phyloP scores from a whole-genome alignment of 53 echinoderm and acorn worm species.

The Mesocentrotus franciscanus region DNA sequence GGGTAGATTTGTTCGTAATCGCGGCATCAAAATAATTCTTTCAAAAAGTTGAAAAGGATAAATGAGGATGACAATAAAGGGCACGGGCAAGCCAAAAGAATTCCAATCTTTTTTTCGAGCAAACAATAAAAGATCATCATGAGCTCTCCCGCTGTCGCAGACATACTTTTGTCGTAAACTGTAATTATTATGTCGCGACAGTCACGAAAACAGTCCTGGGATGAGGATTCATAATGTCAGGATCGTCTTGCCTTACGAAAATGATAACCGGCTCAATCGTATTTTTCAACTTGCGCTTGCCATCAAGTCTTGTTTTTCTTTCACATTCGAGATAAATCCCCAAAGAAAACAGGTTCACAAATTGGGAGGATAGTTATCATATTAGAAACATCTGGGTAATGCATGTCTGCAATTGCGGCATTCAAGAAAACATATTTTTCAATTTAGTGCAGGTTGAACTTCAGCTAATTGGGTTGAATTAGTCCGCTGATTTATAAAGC shows the following conservation, averaged over 20 bases:
- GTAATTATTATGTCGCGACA: conserved; percentile 65
- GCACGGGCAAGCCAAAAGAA: conserved; percentile 51
- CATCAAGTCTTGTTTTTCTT: conserved; percentile 51
- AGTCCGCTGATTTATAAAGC: too few relatives aligned
- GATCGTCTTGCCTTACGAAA: conserved; percentile 2
- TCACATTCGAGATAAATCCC: conserved; percentile 14
- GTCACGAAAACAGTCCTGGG: conserved; percentile 51
- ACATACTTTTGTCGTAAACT: conserved; percentile 59
- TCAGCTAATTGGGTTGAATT: too few relatives aligned
- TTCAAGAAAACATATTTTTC: background rate
- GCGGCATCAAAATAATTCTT: conserved; percentile 61
- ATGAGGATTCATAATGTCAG: conserved; percentile 37
- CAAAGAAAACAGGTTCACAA: conserved; percentile 40
- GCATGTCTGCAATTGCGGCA: background rate
- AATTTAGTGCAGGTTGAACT: too few relatives aligned
- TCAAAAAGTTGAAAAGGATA: conserved; percentile 64
- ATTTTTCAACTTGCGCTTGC: background rate
- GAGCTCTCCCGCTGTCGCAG: conserved; percentile 21
- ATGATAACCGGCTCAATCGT: conserved; percentile 5
- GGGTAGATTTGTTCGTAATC: conserved; percentile 47
- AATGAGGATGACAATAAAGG: conserved; percentile 60
- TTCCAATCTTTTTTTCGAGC: conserved; percentile 41
- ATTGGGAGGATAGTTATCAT: background rate
- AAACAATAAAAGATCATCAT: conserved; percentile 57
- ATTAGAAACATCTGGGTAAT: background rate